A percentile compares a stretch with the other conserved stretches of the same genome.
phyloP scores from a whole-genome alignment of 1,140 invertebrate genomes.

The Drosophila malerkotliana region DNA sequence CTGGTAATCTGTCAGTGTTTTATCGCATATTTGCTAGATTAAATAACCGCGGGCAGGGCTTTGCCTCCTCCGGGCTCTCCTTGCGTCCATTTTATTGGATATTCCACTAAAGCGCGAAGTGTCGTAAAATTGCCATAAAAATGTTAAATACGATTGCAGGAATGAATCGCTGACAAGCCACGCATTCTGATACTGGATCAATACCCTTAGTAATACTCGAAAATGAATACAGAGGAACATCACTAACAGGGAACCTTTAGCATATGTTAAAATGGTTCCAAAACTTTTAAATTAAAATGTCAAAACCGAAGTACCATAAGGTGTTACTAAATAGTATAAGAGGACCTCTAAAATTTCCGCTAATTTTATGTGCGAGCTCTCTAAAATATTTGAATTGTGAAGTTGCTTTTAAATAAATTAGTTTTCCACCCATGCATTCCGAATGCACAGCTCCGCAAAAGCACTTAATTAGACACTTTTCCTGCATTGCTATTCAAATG shows the following conservation, averaged over 20 bases:
- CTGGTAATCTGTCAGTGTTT: slow-evolving; percentile 47
- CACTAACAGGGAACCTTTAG: not conserved
- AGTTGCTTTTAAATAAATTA: slow-evolving; percentile 59
- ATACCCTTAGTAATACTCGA: not conserved
- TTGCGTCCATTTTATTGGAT: slow-evolving; percentile 21
- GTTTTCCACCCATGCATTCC: not conserved
- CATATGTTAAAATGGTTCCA: too few species aligned
- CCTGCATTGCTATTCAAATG: not conserved
- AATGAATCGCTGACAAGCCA: not conserved
- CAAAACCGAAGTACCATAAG: not conserved
- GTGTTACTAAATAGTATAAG: not conserved
- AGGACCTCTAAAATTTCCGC: not conserved
- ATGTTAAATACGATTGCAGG: slow-evolving; percentile 10
- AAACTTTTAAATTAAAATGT: too few species aligned
- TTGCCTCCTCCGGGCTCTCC: not conserved
- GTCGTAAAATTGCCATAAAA: slow-evolving; percentile 32
- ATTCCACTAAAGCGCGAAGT: slow-evolving; percentile 18
- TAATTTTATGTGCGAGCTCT: not conserved
- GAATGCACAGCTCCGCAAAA: not conserved
- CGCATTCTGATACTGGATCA: slow-evolving; percentile 21
- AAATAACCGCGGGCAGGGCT: slow-evolving; percentile 29
- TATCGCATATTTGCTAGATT: slow-evolving; percentile 46
- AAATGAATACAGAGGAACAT: not conserved
- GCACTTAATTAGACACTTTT: slow-evolving; percentile 45
- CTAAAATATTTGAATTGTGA: slow-evolving; percentile 5